Conservation (phyloP, 2,797 vertebrate genomes). For the Cichlasoma orientale region DNA sequence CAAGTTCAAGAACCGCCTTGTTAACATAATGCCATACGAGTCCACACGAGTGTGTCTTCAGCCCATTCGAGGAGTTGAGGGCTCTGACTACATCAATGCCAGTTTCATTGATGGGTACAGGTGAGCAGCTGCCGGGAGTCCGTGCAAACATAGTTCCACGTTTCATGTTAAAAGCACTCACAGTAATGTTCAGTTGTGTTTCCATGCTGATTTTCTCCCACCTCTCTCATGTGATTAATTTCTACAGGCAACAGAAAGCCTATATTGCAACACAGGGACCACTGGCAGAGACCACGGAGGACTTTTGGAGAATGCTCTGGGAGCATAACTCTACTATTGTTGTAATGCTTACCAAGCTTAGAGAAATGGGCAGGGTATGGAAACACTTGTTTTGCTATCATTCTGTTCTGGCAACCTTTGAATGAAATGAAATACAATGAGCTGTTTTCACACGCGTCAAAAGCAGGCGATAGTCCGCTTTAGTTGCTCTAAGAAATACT, state of each 20-base stretch:
- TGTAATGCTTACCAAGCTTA: slow-evolving; percentile 98
- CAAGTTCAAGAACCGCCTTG: slow-evolving; percentile 99
- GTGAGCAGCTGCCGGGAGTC: slow-evolving; percentile 67
- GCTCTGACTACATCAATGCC: slow-evolving; percentile 99
- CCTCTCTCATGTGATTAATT: slow-evolving; percentile 3
- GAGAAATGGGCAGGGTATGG: slow-evolving; percentile 96
- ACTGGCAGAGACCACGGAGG: slow-evolving; percentile 98
- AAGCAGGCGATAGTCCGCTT: not conserved
- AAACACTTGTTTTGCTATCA: not conserved
- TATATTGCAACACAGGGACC: slow-evolving; percentile 99
- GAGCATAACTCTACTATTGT: slow-evolving; percentile 99
- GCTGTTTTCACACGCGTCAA: not conserved
- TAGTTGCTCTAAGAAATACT: not conserved
- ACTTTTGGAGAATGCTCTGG: slow-evolving; percentile 99
- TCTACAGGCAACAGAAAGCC: slow-evolving; percentile 91
- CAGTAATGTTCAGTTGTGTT: not conserved
- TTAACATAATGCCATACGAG: slow-evolving; percentile 99
- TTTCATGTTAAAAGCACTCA: not conserved
- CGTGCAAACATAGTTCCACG: not conserved
- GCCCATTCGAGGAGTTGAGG: slow-evolving; percentile 97
- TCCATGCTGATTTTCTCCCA: not conserved
- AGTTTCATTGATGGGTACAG: slow-evolving; percentile 99
- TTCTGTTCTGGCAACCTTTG: slow-evolving; percentile 1
- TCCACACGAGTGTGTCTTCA: slow-evolving; percentile 97
- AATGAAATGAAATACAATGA: slow-evolving; percentile 20